Evolutionary conservation across 2,113 vertebrate species (phyloP), one percentile per base, ranked within the genome.

Genomic region (Eidolon helvum): DNA sequence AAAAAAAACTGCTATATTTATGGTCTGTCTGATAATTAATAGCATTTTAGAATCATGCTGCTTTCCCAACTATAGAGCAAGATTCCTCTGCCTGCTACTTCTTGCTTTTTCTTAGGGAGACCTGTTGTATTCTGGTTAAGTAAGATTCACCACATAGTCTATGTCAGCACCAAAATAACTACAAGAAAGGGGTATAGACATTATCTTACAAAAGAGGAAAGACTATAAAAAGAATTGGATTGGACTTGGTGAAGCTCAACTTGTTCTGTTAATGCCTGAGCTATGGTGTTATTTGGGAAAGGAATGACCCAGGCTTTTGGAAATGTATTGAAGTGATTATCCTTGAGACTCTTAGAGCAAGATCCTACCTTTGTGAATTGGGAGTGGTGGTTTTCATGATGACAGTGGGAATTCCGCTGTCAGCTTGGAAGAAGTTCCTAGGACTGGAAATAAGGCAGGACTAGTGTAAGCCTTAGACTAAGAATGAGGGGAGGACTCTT

Each of bases 61-160:
- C 26, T 97, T 91, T 93, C 53, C 68, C 55, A 79, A 45, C 22
- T 68, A 45, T 78, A 30, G 12, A 87, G 59, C 38, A 85, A 92
- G 48, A 61, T 10, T 53, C 43, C 57, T 74, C 65, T 93, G 43
- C 85, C 24, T 88, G 28, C 69, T 61, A 63, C 28, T 26, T 26
- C 38, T 91, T 95, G 40, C 8, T 68, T 89, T 91, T 94, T 83
- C 61, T 92, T 82, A 14, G 38, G n/a, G n/a, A 85, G 57, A 74
- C 90, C 40, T 69, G 19, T 83, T 92, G 16, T 94, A 21, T 35
- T 91, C 48, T 87, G 87, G 19, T 78, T 86, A 95, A 69, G 61
- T n/a, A 85, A 48, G 63, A 35, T 53, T 79, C 18, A 55, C 30
- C n/a, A 71, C 16, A 63, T 12, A 35, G 38, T 61, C 45, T 68